Base-by-base conservation (phyloP, 2,113 vertebrate species). In the Columba livia region DNA sequence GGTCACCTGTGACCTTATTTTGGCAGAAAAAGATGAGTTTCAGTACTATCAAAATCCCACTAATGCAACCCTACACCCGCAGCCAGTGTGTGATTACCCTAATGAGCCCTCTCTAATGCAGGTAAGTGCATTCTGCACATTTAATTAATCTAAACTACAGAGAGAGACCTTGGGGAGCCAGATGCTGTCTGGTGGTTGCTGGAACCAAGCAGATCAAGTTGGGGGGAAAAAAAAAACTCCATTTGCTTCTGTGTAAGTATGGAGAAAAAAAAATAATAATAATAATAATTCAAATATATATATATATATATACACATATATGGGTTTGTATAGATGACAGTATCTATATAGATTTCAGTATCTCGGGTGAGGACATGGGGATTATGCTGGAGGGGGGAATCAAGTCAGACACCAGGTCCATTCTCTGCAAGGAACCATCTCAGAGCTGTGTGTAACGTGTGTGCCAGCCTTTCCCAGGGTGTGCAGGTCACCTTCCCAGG, bases 21-120 rank as follows among this genome's bases (percentile, higher is more conserved):
- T 40, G 92, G 86, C 58, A 75, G 75, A 64, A 56, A 94, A 91
- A 78, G 66, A 75, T 38, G 77, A 47, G 81, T 53, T 38, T 84
- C 36, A 3, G 80, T 40, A 28, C 57, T n/a, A 38, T 42, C 1
- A 70, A 58, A 85, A 81, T 73, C 29, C 24, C 56, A 51, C 53
- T 65, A 64, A 77, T 24, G 16, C 75, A 66, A 72, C 74, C 54
- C 83, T 38, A 26, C 79, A 78, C 26, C 67, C n/a, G 5, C n/a
- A 47, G 57, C 28, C 73, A 69, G 83, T 78, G 86, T 94, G 53
- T 53, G 79, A 90, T 93, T 79, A 58, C 60, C 81, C 61, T 93
- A 42, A 95, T 40, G 38, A 83, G 34, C 56, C 21, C 38, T 64
- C 62, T 58, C n/a, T 26, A 34, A 71, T 20, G 29, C 61, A 57